Evolutionary conservation across 2,888 invertebrate species (phyloP), one percentile per base, ranked within the genome.

Genomic region (Tetragonisca angustula): DNA sequence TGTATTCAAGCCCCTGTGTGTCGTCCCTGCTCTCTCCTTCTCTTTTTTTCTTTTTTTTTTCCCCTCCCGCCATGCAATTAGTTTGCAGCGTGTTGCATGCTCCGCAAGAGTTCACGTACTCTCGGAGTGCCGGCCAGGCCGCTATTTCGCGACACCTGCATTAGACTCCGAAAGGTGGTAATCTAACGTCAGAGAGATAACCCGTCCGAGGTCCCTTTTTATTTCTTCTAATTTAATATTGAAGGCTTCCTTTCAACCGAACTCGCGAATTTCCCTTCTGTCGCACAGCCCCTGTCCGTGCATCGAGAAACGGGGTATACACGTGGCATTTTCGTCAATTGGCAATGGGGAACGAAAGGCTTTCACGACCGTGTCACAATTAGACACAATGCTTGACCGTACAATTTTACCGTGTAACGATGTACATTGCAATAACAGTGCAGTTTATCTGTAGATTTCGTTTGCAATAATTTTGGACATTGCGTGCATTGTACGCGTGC

Each of bases 31-130:
- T 84, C 76, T 76, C 85, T 85, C 84, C 84, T 81, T 79, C 73
- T 74, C 72, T 78, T 65, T 36, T 9, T 36, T 36, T 36, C 1
- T 36, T 36, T 36, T 36, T 36, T 36, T 36, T 36, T 36, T 86
- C 83, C 72, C 75, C 71, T 80, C 87, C 87, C 87, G 76, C 78
- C 89, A 71, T 83, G 83, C 90, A 89, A 89, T 89, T 89, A 89
- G 87, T 84, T 83, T 85, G 72, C 84, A 87, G 80, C 83, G 75
- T 70, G 86, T 88, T 87, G 83, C 90, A 90, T 79, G 80, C 74
- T 70, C 81, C 49, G 68, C 69, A 61, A 83, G 81, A 75, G 79
- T 85, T 74, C 79, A 59, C 82, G 79, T 85, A 76, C 82, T 84
- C 81, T 85, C 68, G 67, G 67, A 75, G 74, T 68, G 52, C 71